Evolutionary conservation across 1,140 invertebrate genomes (phyloP).

Genomic region (Zophobas atratus): DNA sequence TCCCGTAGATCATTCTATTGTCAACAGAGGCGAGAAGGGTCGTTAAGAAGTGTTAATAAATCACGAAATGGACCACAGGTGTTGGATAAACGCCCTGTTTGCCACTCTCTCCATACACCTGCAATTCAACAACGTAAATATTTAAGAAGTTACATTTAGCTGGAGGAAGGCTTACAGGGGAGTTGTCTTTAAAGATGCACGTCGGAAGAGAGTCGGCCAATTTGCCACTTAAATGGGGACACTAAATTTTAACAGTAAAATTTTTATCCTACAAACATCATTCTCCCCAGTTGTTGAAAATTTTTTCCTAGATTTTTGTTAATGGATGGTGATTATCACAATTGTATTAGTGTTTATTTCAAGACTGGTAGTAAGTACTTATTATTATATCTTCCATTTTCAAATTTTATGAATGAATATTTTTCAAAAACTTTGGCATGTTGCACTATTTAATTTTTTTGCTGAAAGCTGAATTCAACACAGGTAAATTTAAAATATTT

Average conservation of each 20-base stretch:
- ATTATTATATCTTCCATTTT: too few species aligned
- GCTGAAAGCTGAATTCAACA: too few species aligned
- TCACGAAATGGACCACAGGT: conserved; percentile 41
- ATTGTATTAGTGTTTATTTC: too few species aligned
- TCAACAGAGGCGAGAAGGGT: conserved; percentile 39
- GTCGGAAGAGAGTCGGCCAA: conserved; percentile 26
- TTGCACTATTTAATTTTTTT: too few species aligned
- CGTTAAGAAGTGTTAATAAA: conserved; percentile 42
- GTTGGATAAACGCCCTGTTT: conserved; percentile 41
- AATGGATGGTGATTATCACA: too few species aligned
- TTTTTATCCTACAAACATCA: not conserved
- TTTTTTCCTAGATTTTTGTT: too few species aligned
- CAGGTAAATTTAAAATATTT: too few species aligned
- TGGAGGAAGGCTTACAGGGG: conserved; percentile 25
- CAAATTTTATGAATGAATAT: too few species aligned
- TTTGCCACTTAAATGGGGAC: conserved; percentile 26
- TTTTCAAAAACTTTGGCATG: too few species aligned
- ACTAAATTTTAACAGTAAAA: conserved; percentile 19
- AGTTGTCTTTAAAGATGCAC: conserved; percentile 30
- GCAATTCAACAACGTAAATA: conserved; percentile 43
- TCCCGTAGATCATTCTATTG: conserved; percentile 47
- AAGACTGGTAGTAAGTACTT: too few species aligned
- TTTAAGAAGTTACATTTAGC: conserved; percentile 38
- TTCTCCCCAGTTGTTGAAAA: too few species aligned
- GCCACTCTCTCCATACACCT: conserved; percentile 42